Evolutionary conservation across 2,113 vertebrate genomes (phyloP).

Genomic region (Sterna hirundo): DNA sequence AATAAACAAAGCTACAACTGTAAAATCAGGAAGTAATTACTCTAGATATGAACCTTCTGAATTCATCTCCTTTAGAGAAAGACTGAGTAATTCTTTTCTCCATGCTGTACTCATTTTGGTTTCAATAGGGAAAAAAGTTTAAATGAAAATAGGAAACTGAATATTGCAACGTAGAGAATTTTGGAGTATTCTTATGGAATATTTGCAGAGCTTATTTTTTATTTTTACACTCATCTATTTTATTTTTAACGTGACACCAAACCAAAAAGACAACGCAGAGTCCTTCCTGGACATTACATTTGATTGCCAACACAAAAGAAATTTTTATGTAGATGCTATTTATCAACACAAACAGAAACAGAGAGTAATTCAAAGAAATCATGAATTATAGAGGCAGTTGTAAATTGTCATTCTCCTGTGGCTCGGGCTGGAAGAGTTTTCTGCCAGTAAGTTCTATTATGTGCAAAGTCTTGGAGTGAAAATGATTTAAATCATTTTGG

Average conservation of each 20-base stretch:
- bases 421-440: neutral
- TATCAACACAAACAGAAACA: neutral
- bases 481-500: neutral
- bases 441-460: neutral
- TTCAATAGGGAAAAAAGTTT: neutral
- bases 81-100: neutral
- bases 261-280: neutral
- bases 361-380: neutral
- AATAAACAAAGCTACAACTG: neutral
- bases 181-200: neutral
- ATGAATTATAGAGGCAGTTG: neutral
- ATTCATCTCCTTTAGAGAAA: neutral
- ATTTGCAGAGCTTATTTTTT: neutral
- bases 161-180: neutral
- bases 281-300: constrained; percentile 16
- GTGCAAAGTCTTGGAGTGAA: neutral
- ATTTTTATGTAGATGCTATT: neutral
- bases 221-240: neutral
- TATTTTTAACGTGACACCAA: neutral
- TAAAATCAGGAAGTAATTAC: neutral
- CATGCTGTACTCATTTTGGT: neutral
- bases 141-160: neutral
- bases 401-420: neutral
- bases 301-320: neutral
- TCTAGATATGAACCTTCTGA: neutral